phyloP scores from a whole-genome alignment of 2,888 invertebrate genomes.

The Napeogenes inachia region DNA sequence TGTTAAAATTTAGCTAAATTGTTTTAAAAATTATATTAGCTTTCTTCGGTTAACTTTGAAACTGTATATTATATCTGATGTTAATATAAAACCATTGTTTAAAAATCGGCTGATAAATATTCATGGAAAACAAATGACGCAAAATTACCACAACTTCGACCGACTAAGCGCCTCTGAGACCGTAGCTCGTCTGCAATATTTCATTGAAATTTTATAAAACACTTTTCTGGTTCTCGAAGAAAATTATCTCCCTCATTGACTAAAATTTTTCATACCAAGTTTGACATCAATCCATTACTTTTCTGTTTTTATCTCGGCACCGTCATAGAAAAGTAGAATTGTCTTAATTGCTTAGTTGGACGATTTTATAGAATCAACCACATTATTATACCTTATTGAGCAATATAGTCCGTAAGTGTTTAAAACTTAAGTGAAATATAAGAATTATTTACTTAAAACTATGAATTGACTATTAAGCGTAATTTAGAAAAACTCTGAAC shows the following conservation, averaged over 20 bases:
- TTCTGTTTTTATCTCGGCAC: slow-evolving; percentile 64
- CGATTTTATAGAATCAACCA: slow-evolving; percentile 53
- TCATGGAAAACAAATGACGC: slow-evolving; percentile 66
- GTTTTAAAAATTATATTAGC: slow-evolving; percentile 21
- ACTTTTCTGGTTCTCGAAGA: slow-evolving; percentile 55
- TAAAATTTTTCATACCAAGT: slow-evolving; percentile 72
- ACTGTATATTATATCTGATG: slow-evolving; percentile 6
- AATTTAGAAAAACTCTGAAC: too few relatives aligned
- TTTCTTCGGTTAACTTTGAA: slow-evolving; percentile 7
- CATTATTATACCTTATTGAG: slow-evolving; percentile 5
- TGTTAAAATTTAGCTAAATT: slow-evolving; percentile 30
- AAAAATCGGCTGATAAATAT: slow-evolving; percentile 63
- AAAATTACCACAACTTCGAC: slow-evolving; percentile 54
- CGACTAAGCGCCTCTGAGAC: slow-evolving; percentile 46
- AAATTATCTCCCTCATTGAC: slow-evolving; percentile 74
- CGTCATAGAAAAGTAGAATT: slow-evolving; percentile 60
- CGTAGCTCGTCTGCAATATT: slow-evolving; percentile 51
- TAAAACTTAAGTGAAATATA: too few relatives aligned
- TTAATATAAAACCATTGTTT: slow-evolving; percentile 56
- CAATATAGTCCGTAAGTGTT: background rate
- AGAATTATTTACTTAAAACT: too few relatives aligned
- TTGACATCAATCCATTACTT: slow-evolving; percentile 74
- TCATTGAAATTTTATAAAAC: slow-evolving; percentile 66
- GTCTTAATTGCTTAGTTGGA: slow-evolving; percentile 64
- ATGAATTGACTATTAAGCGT: too few relatives aligned